Percentiles rank a stretch among this genome's conserved stretches.
phyloP scores from a whole-genome alignment of 2,797 vertebrate genomes.

The Oreortyx pictus region DNA sequence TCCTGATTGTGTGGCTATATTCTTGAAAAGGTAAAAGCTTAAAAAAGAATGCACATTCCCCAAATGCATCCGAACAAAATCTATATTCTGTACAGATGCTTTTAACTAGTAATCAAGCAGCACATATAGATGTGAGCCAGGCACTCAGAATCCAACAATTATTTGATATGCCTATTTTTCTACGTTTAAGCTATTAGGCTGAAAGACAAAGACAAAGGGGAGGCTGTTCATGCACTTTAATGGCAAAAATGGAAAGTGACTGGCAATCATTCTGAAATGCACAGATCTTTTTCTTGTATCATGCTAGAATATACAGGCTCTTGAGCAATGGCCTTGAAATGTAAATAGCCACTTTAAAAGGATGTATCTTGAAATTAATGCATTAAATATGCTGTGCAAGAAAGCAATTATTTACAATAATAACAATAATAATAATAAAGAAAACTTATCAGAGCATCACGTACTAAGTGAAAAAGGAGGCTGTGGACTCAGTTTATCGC shows the following conservation, averaged over 20 bases:
- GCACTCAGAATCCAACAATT: constrained; percentile 17
- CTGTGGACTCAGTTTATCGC: not conserved
- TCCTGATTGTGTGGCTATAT: not conserved
- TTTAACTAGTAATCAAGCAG: not conserved
- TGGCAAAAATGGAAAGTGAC: not conserved
- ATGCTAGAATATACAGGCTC: not conserved
- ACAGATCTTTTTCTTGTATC: not conserved
- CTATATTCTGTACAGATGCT: not conserved
- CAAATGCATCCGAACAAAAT: not conserved
- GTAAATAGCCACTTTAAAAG: constrained; percentile 7
- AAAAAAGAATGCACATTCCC: not conserved
- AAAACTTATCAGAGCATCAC: not conserved
- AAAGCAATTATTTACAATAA: not conserved
- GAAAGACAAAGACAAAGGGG: constrained; percentile 19
- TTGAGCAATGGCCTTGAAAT: not conserved
- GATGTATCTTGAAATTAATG: not conserved
- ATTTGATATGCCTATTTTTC: constrained; percentile 3
- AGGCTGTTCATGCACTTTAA: not conserved
- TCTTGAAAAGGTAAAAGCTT: not conserved
- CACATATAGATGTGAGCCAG: not conserved
- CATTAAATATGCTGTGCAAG: not conserved
- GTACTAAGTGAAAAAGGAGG: not conserved
- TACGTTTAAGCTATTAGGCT: not conserved
- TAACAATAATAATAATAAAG: not conserved
- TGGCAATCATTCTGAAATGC: constrained; percentile 25